These are phyloP conservation scores for Diplodus sargus DNA, from an alignment of 2,797 vertebrate species.

Conservation along the genomic window DNA sequence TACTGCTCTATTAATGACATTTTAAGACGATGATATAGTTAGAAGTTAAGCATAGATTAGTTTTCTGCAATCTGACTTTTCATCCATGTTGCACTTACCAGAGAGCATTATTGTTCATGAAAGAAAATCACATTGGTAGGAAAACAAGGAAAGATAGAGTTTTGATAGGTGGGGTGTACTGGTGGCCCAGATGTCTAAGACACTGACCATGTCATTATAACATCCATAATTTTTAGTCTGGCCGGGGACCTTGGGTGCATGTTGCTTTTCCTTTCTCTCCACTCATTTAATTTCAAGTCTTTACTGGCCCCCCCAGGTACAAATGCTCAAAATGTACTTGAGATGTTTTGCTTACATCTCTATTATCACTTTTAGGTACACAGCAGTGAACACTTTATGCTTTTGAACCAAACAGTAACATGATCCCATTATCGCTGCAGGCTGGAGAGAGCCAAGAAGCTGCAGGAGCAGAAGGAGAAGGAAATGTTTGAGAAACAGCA, in stretches of 20 bases:
- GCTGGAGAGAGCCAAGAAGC: constrained; percentile 97
- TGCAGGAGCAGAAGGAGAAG: constrained; percentile 98
- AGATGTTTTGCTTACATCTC: no score
- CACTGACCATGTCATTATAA: constrained; percentile 13
- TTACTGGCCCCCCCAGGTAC: background rate
- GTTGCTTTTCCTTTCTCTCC: constrained; percentile 3
- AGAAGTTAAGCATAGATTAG: background rate
- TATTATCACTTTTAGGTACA: constrained; percentile 7
- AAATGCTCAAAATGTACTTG: background rate
- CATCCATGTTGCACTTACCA: constrained; percentile 19
- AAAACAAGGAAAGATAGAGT: constrained; percentile 1
- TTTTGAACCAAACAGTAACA: background rate
- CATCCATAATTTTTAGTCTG: constrained; percentile 19
- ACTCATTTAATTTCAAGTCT: background rate
- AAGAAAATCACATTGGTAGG: background rate
- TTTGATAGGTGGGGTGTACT: background rate
- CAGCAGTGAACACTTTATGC: background rate
- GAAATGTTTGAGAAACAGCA: constrained; percentile 97
- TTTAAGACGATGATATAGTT: background rate
- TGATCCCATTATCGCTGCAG: constrained; percentile 73
- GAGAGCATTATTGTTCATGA: constrained; percentile 17
- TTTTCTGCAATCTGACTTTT: constrained; percentile 10
- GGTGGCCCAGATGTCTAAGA: background rate
- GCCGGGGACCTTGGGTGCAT: constrained; percentile 19
- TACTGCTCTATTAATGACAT: constrained; percentile 7